Conservation (phyloP, 2,113 vertebrate genomes). For the Oreocharis arfaki region DNA sequence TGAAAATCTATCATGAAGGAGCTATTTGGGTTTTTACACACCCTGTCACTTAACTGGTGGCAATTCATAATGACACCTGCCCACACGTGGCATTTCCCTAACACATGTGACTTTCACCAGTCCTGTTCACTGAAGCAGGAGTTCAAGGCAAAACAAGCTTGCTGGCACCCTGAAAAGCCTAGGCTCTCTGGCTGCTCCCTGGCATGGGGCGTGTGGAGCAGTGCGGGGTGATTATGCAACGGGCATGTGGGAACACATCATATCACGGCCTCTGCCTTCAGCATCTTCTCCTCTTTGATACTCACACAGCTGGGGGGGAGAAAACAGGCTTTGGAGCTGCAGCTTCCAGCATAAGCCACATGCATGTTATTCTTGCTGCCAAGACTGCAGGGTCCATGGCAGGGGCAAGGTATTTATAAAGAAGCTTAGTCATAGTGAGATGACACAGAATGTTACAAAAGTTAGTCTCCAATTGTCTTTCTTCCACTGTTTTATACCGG, state of each 20-base stretch:
- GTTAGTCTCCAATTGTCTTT: neutral
- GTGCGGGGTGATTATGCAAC: neutral
- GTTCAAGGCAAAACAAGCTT: neutral
- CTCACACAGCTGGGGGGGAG: neutral
- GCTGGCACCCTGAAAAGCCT: neutral
- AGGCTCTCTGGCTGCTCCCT: neutral
- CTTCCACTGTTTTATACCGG: neutral
- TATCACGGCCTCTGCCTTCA: neutral
- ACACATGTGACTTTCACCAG: neutral
- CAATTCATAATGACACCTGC: neutral
- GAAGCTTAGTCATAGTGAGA: neutral
- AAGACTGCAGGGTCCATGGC: neutral
- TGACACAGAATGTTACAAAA: neutral
- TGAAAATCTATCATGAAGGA: neutral
- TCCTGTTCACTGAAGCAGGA: neutral
- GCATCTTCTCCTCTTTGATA: neutral
- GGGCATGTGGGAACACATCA: neutral
- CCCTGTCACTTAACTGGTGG: neutral
- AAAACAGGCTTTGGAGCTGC: neutral
- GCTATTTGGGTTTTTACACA: neutral
- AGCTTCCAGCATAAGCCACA: neutral
- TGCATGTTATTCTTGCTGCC: neutral
- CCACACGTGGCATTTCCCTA: neutral
- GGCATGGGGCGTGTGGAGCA: fast-evolving
- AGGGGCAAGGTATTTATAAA: neutral